These are phyloP conservation scores for Acestrorhynchus altus DNA, from an alignment of 2,797 vertebrate species.

Conservation along the genomic window DNA sequence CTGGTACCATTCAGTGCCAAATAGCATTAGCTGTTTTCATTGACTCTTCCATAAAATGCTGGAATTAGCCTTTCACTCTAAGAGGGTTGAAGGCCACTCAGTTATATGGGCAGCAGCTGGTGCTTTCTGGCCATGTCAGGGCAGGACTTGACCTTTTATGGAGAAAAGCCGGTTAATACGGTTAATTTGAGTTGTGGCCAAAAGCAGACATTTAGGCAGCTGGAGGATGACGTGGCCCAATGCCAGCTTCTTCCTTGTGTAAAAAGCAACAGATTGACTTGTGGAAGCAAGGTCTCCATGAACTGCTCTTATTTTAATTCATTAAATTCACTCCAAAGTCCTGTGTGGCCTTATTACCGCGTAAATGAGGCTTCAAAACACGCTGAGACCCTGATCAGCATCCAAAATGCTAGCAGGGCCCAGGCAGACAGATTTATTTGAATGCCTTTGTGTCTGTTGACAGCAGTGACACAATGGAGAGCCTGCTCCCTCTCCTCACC, in stretches of 20 bases:
- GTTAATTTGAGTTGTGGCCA: slow-evolving; percentile 9
- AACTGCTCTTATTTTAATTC: slow-evolving; percentile 13
- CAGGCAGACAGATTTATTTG: slow-evolving; percentile 35
- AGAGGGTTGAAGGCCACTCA: slow-evolving; percentile 5
- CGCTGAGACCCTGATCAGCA: slow-evolving; percentile 16
- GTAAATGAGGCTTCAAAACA: slow-evolving; percentile 31
- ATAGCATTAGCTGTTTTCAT: background rate
- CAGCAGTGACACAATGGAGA: slow-evolving; percentile 46
- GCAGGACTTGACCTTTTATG: slow-evolving; percentile 16
- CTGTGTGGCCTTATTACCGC: slow-evolving; percentile 30
- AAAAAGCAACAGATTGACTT: slow-evolving; percentile 10
- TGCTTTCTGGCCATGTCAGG: slow-evolving; percentile 3
- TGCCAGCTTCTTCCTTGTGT: background rate
- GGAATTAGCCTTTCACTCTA: background rate
- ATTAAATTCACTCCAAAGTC: slow-evolving; percentile 10
- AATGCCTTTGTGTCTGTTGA: slow-evolving; percentile 41
- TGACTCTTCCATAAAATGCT: slow-evolving; percentile 6
- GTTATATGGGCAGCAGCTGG: slow-evolving; percentile 16
- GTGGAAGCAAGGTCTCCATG: background rate
- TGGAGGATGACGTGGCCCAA: slow-evolving; percentile 1
- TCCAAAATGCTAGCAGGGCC: background rate
- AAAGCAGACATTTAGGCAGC: background rate
- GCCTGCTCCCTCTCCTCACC: slow-evolving; percentile 16
- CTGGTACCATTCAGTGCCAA: background rate
- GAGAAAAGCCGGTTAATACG: background rate